phyloP scores from a whole-genome alignment of 1,140 invertebrate species.

The Choristoneura fumiferana region DNA sequence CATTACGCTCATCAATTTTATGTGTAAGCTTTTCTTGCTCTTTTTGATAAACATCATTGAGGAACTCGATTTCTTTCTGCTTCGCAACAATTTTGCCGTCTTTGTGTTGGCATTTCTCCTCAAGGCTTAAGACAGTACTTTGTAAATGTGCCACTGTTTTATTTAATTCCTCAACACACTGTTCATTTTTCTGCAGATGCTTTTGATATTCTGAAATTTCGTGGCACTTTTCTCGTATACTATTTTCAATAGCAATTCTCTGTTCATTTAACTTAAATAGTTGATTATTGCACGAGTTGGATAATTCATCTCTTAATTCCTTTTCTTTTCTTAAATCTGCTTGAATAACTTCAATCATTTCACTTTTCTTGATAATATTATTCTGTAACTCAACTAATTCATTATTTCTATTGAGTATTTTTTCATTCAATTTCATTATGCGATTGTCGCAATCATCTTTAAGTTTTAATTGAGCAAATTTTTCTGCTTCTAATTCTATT shows the following conservation, averaged over 20 bases:
- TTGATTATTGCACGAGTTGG: conserved; percentile 47
- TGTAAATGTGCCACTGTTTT: conserved; percentile 39
- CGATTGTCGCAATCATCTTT: conserved; percentile 62
- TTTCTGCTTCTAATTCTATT: conserved; percentile 49
- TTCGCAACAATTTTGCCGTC: conserved; percentile 39
- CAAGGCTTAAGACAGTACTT: conserved; percentile 29
- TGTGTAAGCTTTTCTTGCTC: conserved; percentile 40
- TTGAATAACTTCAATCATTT: conserved; percentile 56
- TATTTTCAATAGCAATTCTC: conserved; percentile 34
- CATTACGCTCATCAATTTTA: conserved; percentile 46
- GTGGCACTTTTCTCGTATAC: conserved; percentile 38
- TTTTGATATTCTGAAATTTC: conserved; percentile 40
- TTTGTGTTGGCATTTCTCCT: conserved; percentile 38
- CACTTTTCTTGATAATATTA: conserved; percentile 57
- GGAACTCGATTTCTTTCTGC: conserved; percentile 44
- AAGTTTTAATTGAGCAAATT: conserved; percentile 45
- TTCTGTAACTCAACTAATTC: conserved; percentile 68
- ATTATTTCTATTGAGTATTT: conserved; percentile 65
- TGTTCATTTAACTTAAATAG: conserved; percentile 38
- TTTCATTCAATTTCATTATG: conserved; percentile 67
- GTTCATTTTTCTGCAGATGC: conserved; percentile 36
- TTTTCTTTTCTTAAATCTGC: conserved; percentile 52
- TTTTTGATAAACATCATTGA: conserved; percentile 34
- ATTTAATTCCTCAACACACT: conserved; percentile 36
- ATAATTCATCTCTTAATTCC: conserved; percentile 41